Conservation (phyloP, 2,113 vertebrate species). For the Periophthalmodon schlosseri region DNA sequence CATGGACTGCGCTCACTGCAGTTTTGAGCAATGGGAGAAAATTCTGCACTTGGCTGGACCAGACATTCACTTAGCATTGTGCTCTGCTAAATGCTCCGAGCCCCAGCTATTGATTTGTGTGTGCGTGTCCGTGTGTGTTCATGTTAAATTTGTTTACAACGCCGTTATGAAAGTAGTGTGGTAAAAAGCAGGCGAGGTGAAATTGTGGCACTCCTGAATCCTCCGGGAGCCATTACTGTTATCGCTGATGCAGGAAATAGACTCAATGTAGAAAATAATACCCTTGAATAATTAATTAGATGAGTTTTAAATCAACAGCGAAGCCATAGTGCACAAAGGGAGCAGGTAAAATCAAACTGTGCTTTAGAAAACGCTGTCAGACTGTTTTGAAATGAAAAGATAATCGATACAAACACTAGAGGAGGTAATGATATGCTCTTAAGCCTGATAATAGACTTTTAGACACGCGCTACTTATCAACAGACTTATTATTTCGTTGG, state of each 20-base stretch:
- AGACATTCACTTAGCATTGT: conserved; percentile 42
- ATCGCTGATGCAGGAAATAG: conserved; percentile 79
- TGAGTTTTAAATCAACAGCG: conserved; percentile 73
- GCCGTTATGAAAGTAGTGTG: conserved; percentile 47
- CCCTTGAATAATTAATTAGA: conserved; percentile 80
- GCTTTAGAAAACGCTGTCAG: conserved; percentile 40
- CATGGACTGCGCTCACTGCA: background rate
- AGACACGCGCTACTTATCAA: background rate
- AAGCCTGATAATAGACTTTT: conserved; percentile 25
- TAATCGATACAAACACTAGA: conserved; percentile 47
- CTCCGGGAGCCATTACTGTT: conserved; percentile 78
- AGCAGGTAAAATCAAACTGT: conserved; percentile 51
- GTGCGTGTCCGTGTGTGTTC: conserved; percentile 17
- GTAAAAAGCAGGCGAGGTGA: conserved; percentile 60
- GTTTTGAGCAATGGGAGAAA: conserved; percentile 2
- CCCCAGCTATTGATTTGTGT: conserved; percentile 45
- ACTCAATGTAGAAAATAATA: conserved; percentile 79
- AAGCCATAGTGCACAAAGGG: conserved; percentile 48
- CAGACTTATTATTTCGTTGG: background rate
- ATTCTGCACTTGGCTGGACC: conserved; percentile 23
- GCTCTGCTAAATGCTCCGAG: conserved; percentile 43
- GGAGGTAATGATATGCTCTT: conserved; percentile 40
- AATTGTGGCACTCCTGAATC: conserved; percentile 55
- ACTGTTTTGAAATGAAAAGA: conserved; percentile 43
- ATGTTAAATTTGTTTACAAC: conserved; percentile 30